Evolutionary conservation across 2,797 vertebrate genomes (phyloP).

Genomic region (Florisuga fusca): DNA sequence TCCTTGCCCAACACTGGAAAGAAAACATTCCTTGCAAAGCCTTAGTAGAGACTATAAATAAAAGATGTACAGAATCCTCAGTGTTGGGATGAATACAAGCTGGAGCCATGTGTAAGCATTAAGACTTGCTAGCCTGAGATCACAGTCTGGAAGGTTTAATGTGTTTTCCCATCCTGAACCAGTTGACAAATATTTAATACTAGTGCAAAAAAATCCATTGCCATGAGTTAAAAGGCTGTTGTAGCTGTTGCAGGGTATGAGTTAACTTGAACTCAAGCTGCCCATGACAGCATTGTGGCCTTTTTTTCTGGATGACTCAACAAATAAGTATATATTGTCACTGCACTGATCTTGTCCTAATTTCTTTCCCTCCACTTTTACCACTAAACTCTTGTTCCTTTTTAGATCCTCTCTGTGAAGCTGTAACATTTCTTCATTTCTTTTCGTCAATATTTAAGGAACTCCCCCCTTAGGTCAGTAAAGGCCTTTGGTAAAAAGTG

Average conservation of each 20-base stretch:
- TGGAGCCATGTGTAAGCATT: background rate
- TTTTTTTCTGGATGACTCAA: background rate
- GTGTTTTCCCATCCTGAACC: background rate
- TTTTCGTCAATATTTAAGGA: background rate
- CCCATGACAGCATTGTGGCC: background rate
- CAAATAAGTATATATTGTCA: background rate
- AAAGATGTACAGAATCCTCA: slow-evolving; percentile 10
- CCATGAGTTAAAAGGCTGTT: background rate
- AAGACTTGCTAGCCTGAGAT: background rate
- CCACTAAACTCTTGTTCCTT: background rate
- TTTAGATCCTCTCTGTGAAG: background rate
- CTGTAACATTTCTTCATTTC: background rate
- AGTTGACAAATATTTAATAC: background rate
- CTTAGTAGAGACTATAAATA: slow-evolving; percentile 31
- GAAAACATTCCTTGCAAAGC: slow-evolving; percentile 23
- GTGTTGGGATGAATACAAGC: background rate
- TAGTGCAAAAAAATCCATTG: background rate
- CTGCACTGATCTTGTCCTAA: background rate
- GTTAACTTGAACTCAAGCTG: background rate
- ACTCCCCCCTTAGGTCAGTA: background rate
- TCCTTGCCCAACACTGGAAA: background rate
- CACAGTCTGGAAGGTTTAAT: background rate
- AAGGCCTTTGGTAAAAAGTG: background rate
- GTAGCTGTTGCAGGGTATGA: background rate
- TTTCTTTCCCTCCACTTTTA: background rate